Conservation (phyloP, 2,888 invertebrate genomes). For the Drosophila paracracens region DNA sequence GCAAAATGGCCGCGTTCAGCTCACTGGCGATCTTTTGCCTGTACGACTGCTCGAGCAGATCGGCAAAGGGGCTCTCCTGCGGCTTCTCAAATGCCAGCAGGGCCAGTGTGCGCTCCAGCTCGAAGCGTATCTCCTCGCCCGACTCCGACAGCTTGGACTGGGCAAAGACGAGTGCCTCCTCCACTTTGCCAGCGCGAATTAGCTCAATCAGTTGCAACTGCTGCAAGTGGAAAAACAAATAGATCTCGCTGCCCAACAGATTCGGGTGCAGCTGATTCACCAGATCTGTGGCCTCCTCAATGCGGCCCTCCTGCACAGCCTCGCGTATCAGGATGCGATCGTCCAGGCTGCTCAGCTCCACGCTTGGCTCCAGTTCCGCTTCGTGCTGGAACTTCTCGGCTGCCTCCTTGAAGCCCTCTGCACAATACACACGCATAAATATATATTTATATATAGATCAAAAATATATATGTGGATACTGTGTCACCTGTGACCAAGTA, state of each 20-base stretch:
- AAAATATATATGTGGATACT: neutral
- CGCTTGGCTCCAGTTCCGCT: slow-evolving; percentile 92
- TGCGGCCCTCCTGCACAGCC: slow-evolving; percentile 96
- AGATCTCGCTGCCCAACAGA: slow-evolving; percentile 96
- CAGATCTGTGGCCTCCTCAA: slow-evolving; percentile 96
- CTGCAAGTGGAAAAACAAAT: slow-evolving; percentile 97
- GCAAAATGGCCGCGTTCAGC: slow-evolving; percentile 98
- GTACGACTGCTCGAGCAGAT: slow-evolving; percentile 96
- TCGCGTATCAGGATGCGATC: slow-evolving; percentile 96
- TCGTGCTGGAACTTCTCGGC: slow-evolving; percentile 98
- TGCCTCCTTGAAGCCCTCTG: slow-evolving; percentile 98
- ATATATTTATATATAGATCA: neutral
- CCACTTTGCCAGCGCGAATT: slow-evolving; percentile 89
- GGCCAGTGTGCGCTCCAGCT: slow-evolving; percentile 97
- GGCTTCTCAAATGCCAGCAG: slow-evolving; percentile 98
- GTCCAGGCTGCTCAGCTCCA: slow-evolving; percentile 94
- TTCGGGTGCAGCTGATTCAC: slow-evolving; percentile 98
- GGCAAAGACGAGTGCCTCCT: slow-evolving; percentile 94
- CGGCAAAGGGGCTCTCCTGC: slow-evolving; percentile 96
- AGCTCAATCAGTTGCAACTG: slow-evolving; percentile 85
- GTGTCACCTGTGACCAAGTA: slow-evolving; percentile 96
- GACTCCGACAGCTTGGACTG: slow-evolving; percentile 94
- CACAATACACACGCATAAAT: neutral
- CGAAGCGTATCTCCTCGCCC: slow-evolving; percentile 90
- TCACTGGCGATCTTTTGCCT: slow-evolving; percentile 99